phyloP scores from a whole-genome alignment of 2,113 vertebrate genomes.

The Climacteris rufus region DNA sequence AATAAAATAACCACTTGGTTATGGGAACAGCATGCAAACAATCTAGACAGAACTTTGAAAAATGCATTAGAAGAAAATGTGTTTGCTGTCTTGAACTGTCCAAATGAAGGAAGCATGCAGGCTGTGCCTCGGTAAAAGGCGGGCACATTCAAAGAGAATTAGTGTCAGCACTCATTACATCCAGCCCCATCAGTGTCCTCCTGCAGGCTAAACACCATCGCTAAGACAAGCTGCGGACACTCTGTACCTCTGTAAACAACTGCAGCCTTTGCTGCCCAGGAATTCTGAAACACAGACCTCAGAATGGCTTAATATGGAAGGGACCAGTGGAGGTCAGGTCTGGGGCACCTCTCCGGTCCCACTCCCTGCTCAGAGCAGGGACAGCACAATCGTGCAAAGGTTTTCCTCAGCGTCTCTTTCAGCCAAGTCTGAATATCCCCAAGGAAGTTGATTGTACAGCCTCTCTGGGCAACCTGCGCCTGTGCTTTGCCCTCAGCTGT shows the following conservation, averaged over 20 bases:
- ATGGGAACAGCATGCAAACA: neutral
- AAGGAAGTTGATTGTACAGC: neutral
- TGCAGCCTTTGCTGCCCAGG: neutral
- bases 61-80: neutral
- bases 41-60: neutral
- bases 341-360: neutral
- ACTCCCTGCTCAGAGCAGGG: neutral
- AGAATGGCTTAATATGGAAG: neutral
- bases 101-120: neutral
- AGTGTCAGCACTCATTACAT: neutral
- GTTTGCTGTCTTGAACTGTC: neutral
- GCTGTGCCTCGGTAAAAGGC: neutral
- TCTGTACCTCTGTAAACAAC: neutral
- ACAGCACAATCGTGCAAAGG: fast-evolving
- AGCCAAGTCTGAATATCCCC: neutral
- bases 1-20: neutral
- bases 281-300: neutral
- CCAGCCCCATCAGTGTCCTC: neutral
- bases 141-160: neutral
- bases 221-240: neutral
- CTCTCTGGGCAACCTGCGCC: fast-evolving
- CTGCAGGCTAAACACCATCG: neutral
- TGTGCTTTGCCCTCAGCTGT: neutral
- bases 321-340: neutral
- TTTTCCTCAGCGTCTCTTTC: neutral